Evolutionary conservation across 2,888 invertebrate genomes (phyloP).

Genomic region (Drosophila formosana): DNA sequence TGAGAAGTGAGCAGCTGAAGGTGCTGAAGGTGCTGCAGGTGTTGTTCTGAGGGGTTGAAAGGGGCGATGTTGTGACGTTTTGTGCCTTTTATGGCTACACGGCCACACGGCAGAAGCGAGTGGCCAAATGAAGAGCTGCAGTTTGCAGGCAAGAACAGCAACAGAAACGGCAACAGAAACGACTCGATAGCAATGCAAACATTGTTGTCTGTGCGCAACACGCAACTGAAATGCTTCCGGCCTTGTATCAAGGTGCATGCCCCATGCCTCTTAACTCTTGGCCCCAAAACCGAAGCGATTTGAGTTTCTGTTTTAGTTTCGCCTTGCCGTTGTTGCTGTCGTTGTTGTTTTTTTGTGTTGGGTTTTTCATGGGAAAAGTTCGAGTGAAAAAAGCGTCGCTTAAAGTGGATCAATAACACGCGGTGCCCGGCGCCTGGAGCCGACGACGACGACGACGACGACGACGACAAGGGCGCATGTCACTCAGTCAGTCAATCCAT

Average conservation of each 20-base stretch:
- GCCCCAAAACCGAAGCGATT: conserved; percentile 4
- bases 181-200: conserved; percentile 49
- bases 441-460: conserved; percentile 11
- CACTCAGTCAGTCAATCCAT: conserved; percentile 24
- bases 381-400: conserved; percentile 37
- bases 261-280: conserved; percentile 3
- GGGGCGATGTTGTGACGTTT: no score
- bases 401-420: conserved; percentile 60
- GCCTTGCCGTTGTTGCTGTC: background rate
- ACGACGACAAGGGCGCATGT: conserved; percentile 61
- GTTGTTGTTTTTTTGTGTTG: background rate
- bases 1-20: conserved; percentile 1
- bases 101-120: conserved; percentile 18
- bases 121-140: conserved; percentile 31
- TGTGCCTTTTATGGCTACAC: conserved; percentile 24
- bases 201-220: conserved; percentile 66
- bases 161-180: conserved; percentile 3
- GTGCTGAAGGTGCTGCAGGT: background rate
- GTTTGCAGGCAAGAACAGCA: conserved; percentile 17
- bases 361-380: conserved; percentile 52
- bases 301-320: conserved; percentile 16
- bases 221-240: conserved; percentile 62
- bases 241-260: conserved; percentile 30
- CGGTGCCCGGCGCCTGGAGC: conserved; percentile 27
- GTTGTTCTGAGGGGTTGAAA: background rate